Percentiles rank a stretch among this genome's conserved stretches.
These are phyloP conservation scores for Nematolebias whitei DNA, from an alignment of 2,113 vertebrate genomes.

Conservation along the genomic window DNA sequence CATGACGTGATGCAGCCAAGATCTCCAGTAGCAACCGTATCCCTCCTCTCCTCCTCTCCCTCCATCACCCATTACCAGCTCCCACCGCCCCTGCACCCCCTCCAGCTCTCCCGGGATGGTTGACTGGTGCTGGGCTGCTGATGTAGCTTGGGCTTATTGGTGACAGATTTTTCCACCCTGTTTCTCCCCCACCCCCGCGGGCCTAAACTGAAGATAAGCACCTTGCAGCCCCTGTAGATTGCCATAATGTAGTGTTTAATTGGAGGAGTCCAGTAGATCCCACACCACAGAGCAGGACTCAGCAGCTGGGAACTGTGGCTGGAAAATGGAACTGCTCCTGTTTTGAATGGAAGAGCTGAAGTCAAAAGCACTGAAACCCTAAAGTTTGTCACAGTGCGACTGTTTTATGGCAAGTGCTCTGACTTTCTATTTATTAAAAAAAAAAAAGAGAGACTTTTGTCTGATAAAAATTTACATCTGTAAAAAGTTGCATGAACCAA, in stretches of 20 bases:
- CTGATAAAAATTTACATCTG: too few species aligned
- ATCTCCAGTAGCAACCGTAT: slow-evolving; percentile 80
- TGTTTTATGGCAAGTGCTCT: too few species aligned
- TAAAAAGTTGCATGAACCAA: too few species aligned
- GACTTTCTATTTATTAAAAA: too few species aligned
- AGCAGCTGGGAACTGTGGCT: neutral
- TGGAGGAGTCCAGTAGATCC: slow-evolving; percentile 32
- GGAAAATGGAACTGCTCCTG: too few species aligned
- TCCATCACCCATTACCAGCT: slow-evolving; percentile 51
- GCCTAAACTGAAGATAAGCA: slow-evolving; percentile 62
- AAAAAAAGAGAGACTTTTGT: too few species aligned
- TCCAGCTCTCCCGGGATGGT: slow-evolving; percentile 42
- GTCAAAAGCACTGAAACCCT: too few species aligned
- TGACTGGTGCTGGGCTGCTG: slow-evolving; percentile 60
- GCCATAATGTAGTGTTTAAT: slow-evolving; percentile 63
- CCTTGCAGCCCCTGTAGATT: slow-evolving; percentile 55
- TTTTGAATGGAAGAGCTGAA: neutral
- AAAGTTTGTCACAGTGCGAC: too few species aligned
- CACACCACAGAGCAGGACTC: slow-evolving; percentile 30
- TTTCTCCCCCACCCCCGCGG: neutral
- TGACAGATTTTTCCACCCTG: slow-evolving; percentile 22
- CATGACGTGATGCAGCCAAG: slow-evolving; percentile 77
- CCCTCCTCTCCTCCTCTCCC: slow-evolving; percentile 54
- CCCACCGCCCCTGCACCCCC: slow-evolving; percentile 9
- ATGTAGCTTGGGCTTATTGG: slow-evolving; percentile 20